Evolutionary conservation across 2,797 vertebrate genomes (phyloP).

Genomic region (Tenualosa ilisha): DNA sequence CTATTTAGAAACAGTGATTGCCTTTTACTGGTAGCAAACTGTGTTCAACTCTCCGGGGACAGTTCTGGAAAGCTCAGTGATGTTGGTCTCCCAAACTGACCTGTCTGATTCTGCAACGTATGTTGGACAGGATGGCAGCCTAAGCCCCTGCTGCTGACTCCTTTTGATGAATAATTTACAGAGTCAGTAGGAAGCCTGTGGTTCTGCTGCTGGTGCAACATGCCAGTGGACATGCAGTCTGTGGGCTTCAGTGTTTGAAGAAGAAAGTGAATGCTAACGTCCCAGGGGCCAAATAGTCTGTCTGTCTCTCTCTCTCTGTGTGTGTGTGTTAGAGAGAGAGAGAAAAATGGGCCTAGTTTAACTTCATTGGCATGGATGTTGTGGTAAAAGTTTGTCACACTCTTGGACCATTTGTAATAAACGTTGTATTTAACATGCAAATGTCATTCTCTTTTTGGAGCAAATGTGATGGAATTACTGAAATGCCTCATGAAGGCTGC

Average conservation of each 20-base stretch:
- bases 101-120: not conserved
- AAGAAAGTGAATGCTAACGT: not conserved
- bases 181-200: not conserved
- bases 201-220: slow-evolving; percentile 4
- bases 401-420: not conserved
- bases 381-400: not conserved
- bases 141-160: not conserved
- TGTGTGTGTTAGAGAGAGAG: not conserved
- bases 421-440: not conserved
- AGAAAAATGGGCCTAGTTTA: not conserved
- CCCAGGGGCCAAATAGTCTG: not conserved
- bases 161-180: slow-evolving; percentile 8
- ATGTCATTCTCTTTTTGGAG: not conserved
- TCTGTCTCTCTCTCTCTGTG: not conserved
- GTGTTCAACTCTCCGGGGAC: not conserved
- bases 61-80: not conserved
- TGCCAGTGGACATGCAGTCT: not conserved
- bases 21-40: not conserved
- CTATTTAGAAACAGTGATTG: not conserved
- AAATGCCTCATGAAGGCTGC: slow-evolving; percentile 5
- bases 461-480: not conserved
- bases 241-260: not conserved
- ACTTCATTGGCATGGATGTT: not conserved
- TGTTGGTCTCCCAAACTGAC: slow-evolving; percentile 18
- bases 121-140: not conserved